phyloP scores from a whole-genome alignment of 1,140 invertebrate genomes.

The Drosophila bipectinata region DNA sequence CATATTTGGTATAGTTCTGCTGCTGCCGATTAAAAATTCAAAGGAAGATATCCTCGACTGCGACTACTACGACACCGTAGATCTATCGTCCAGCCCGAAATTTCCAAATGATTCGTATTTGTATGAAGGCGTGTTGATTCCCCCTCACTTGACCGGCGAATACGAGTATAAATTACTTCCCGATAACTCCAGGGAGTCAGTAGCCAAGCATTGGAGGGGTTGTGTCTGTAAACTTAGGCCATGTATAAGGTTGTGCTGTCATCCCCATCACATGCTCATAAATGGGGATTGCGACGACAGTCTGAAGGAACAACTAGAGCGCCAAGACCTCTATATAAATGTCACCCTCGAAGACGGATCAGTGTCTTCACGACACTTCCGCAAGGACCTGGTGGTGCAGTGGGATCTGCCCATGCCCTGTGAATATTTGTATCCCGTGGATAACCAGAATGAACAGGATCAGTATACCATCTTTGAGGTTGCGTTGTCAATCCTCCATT shows the following conservation, averaged over 20 bases:
- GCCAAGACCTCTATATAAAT: slow-evolving; percentile 43
- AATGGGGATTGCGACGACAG: slow-evolving; percentile 17
- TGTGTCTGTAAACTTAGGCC: slow-evolving; percentile 56
- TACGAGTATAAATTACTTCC: slow-evolving; percentile 47
- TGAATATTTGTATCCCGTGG: slow-evolving; percentile 15
- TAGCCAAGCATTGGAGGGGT: slow-evolving; percentile 50
- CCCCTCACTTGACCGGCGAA: slow-evolving; percentile 32
- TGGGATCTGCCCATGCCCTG: slow-evolving; percentile 56
- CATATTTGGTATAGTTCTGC: not conserved
- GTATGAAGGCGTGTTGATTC: slow-evolving; percentile 59
- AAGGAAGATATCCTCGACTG: slow-evolving; percentile 43
- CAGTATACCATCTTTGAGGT: slow-evolving; percentile 68
- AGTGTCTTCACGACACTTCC: slow-evolving; percentile 32
- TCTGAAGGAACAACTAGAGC: slow-evolving; percentile 7
- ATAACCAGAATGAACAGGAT: slow-evolving; percentile 18
- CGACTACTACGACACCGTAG: slow-evolving; percentile 62
- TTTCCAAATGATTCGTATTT: slow-evolving; percentile 61
- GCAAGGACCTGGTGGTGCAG: slow-evolving; percentile 55
- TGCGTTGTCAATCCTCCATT: not conserved
- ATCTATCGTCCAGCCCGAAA: slow-evolving; percentile 26
- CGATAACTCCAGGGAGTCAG: slow-evolving; percentile 14
- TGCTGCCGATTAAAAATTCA: not conserved
- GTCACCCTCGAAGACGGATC: slow-evolving; percentile 43
- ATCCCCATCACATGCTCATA: slow-evolving; percentile 11
- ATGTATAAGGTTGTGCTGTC: slow-evolving; percentile 69